Conservation (phyloP, 2,888 invertebrate genomes). For the Phortica magna region DNA sequence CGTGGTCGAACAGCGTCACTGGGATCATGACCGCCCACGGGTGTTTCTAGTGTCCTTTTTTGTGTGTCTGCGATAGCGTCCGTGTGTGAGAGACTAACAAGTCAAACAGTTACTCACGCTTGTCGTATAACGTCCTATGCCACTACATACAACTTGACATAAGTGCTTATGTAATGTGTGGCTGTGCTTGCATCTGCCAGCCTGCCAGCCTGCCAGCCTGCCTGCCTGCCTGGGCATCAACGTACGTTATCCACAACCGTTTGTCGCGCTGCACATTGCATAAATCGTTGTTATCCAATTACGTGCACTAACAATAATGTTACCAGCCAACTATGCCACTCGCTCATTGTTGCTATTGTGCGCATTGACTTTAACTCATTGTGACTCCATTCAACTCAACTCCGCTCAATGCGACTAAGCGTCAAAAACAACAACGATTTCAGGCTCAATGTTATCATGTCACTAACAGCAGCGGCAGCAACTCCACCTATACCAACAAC, state of each 20-base stretch:
- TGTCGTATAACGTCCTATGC: no score
- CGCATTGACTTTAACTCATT: background rate
- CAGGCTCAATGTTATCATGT: slow-evolving; percentile 72
- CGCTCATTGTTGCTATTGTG: slow-evolving; percentile 5
- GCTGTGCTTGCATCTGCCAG: slow-evolving; percentile 13
- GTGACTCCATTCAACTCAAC: background rate
- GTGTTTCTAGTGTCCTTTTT: no score
- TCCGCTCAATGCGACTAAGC: slow-evolving; percentile 11
- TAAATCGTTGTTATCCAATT: slow-evolving; percentile 72
- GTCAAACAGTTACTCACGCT: no score
- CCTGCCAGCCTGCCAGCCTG: slow-evolving; percentile 46
- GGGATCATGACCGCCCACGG: no score
- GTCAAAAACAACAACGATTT: slow-evolving; percentile 57
- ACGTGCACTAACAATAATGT: slow-evolving; percentile 62
- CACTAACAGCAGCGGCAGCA: slow-evolving; percentile 65
- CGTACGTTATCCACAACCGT: slow-evolving; percentile 47
- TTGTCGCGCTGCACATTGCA: slow-evolving; percentile 48
- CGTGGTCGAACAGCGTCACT: no score
- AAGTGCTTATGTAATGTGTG: slow-evolving; percentile 21
- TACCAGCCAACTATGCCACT: background rate
- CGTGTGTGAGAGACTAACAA: no score
- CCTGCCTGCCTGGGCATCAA: slow-evolving; percentile 31
- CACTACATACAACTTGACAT: background rate
- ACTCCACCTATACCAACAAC: slow-evolving; percentile 20
- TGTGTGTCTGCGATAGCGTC: no score